A percentile compares a stretch with the other conserved stretches of the same genome.
Evolutionary conservation across 2,113 vertebrate genomes (phyloP).

Genomic region (Oryctolagus cuniculus): DNA sequence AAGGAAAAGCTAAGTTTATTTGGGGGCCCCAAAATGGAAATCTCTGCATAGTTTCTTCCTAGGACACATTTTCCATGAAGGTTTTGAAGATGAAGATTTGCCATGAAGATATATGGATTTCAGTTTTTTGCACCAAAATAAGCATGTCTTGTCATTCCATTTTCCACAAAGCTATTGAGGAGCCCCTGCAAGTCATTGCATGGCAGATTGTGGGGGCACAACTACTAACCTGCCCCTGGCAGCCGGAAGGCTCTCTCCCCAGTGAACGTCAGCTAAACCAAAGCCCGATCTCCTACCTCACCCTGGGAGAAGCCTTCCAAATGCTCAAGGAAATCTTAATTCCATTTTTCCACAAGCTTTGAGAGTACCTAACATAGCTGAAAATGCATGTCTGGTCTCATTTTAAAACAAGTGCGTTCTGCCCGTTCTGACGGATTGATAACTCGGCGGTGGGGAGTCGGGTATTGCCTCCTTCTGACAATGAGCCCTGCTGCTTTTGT

Average conservation of each 20-base stretch:
- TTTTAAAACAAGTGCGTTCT: not conserved
- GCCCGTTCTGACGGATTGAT: constrained; percentile 50
- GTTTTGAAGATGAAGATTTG: too few relatives aligned
- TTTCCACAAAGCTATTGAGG: too few relatives aligned
- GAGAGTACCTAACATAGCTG: not conserved
- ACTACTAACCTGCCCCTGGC: not conserved
- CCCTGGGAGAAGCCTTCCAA: too few relatives aligned
- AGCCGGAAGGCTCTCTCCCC: not conserved
- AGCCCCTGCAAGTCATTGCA: not conserved
- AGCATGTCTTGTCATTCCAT: too few relatives aligned
- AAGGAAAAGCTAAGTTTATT: too few relatives aligned
- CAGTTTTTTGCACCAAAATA: too few relatives aligned
- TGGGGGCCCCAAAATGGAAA: too few relatives aligned
- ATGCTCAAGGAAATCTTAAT: too few relatives aligned
- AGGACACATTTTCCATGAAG: too few relatives aligned
- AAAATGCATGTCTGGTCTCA: constrained; percentile 21
- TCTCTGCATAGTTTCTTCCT: too few relatives aligned
- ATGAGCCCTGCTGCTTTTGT: constrained; percentile 16
- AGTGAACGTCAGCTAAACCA: not conserved
- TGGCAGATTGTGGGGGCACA: not conserved
- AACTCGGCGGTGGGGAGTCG: not conserved
- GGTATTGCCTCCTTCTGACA: constrained; percentile 50
- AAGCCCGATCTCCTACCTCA: not conserved
- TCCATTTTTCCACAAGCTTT: too few relatives aligned
- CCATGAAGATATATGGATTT: too few relatives aligned